Evolutionary conservation across 2,113 vertebrate species (phyloP), one percentile per base, ranked within the genome.

Genomic region (Entomyzon cyanotis): DNA sequence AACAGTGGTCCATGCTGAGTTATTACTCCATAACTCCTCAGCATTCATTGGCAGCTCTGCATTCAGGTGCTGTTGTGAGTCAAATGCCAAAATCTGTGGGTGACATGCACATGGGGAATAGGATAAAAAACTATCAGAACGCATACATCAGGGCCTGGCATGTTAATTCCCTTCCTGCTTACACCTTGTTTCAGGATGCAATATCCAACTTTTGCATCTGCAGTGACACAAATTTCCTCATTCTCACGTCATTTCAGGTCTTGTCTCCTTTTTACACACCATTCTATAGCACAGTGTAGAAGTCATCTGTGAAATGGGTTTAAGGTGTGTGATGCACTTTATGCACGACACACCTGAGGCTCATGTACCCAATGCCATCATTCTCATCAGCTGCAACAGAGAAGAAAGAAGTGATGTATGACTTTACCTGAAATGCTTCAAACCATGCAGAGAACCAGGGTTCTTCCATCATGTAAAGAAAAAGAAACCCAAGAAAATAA

Each of bases 81-180:
- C 0, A 0, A 24, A 7, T 37, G 13, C 64, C 22, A 7, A 13
- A 73, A 2, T 7, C 22, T 49, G 7, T 58, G 37, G 5, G 21
- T 73, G 35, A 56, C 24, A 10, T 5, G 10, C 20, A 52, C n/a
- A 49, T 6, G 76, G 8, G 10, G 15, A 71, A 63, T 9, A 81
- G 28, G 53, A 52, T 11, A 50, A 81, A 84, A 31, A 39, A 27
- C 41, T 46, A n/a, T 15, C 30, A 78, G 63, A 89, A 42, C 10
- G 15, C 49, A 23, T 2, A 44, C 11, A 53, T 20, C 30, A 68
- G 35, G 14, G 21, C 8, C 3, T 17, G 10, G 68, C 68, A 52
- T 15, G 7, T 7, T 24, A 42, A 67, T 64, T 68, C 2, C 55
- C 5, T 42, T 71, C 49, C 39, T 79, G 25, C 17, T 85, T 87